Evolutionary conservation across 1,140 invertebrate genomes (phyloP).

Genomic region (Hydropsyche tenuis): DNA sequence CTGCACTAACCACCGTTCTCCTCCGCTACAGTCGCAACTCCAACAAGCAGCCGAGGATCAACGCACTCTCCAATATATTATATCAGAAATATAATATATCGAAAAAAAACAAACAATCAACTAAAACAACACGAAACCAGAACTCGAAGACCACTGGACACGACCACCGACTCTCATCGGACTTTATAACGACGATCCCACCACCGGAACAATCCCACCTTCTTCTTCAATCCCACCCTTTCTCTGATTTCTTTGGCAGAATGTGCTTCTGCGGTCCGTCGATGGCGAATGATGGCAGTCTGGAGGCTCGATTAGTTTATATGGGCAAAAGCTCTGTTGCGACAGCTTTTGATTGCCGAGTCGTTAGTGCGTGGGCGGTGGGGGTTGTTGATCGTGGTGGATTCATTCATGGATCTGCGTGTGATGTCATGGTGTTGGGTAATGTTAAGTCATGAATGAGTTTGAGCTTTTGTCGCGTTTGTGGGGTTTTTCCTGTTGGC

Average conservation of each 20-base stretch:
- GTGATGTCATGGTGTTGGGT: conserved; percentile 41
- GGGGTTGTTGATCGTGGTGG: not conserved
- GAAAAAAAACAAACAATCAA: conserved; percentile 4
- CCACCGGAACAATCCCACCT: not conserved
- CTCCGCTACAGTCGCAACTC: not conserved
- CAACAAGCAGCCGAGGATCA: not conserved
- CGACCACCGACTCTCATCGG: conserved; percentile 21
- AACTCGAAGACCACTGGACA: conserved; percentile 25
- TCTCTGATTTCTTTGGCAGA: not conserved
- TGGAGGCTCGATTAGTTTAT: not conserved
- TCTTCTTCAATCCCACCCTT: not conserved
- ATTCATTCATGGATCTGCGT: conserved; percentile 43
- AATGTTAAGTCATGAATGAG: conserved; percentile 42
- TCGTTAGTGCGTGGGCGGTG: not conserved
- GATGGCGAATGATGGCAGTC: conserved; percentile 38
- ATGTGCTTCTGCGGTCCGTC: conserved; percentile 28
- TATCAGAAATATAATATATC: not conserved
- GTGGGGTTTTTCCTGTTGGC: not conserved
- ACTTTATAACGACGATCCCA: conserved; percentile 44
- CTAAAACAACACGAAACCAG: not conserved
- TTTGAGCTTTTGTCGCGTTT: not conserved
- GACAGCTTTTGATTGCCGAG: not conserved
- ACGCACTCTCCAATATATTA: not conserved
- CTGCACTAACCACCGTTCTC: conserved; percentile 22
- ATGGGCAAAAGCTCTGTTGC: not conserved